A percentile compares a stretch with the other conserved stretches of the same genome.
Conservation (phyloP, 2,797 vertebrate genomes). For the Platyrinchus mystaceus region DNA sequence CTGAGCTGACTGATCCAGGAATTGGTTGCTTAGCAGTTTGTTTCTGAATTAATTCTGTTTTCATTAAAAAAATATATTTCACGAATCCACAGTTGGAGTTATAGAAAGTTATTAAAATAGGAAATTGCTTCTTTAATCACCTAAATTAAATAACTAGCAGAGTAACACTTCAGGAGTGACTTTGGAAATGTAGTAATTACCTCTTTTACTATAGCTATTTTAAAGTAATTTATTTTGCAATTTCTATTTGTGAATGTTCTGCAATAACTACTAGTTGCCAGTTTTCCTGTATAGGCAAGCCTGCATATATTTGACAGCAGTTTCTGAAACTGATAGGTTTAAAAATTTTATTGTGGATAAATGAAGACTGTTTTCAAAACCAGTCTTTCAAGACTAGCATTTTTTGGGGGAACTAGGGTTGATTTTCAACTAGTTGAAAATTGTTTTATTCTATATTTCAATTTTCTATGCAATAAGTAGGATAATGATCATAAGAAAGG, state of each 20-base stretch:
- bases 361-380: background rate
- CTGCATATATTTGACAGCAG: background rate
- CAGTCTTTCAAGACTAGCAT: background rate
- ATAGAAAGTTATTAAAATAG: background rate
- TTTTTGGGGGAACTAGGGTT: background rate
- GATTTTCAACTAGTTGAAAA: background rate
- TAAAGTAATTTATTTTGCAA: background rate
- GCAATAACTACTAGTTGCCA: background rate
- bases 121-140: constrained; percentile 6
- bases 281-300: background rate
- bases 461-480: background rate
- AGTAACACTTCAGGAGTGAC: background rate
- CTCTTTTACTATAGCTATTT: background rate
- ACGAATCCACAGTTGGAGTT: background rate
- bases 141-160: background rate
- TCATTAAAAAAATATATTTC: background rate
- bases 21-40: background rate
- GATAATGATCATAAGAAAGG: background rate
- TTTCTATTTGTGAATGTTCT: background rate
- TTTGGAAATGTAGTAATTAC: background rate
- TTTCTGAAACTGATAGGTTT: background rate
- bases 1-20: background rate
- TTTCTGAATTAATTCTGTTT: background rate
- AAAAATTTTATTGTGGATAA: background rate
- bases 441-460: background rate